Conservation (phyloP, 2,888 invertebrate species). For the Helobdella robusta region DNA sequence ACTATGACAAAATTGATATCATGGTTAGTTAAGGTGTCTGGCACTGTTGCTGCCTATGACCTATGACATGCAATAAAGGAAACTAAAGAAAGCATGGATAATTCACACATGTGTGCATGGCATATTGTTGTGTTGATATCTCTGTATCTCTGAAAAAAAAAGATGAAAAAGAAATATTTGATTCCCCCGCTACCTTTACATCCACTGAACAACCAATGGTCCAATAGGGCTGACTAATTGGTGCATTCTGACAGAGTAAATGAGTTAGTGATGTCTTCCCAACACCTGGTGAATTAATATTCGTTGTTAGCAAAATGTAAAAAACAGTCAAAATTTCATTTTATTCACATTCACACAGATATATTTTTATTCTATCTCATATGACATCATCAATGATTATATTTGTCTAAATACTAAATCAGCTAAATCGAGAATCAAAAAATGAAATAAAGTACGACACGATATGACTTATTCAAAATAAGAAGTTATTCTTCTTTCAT, state of each 20-base stretch:
- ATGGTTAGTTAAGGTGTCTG: background rate
- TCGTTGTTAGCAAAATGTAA: too few relatives aligned
- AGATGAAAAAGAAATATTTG: too few relatives aligned
- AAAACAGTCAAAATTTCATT: too few relatives aligned
- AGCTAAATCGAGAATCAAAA: too few relatives aligned
- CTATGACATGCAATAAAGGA: too few relatives aligned
- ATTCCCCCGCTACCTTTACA: constrained; percentile 60
- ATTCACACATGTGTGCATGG: background rate
- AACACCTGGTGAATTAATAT: constrained; percentile 59
- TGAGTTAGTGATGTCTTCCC: constrained; percentile 92
- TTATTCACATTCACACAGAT: too few relatives aligned
- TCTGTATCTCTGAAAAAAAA: background rate
- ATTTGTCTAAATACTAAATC: too few relatives aligned
- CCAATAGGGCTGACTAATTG: constrained; percentile 77
- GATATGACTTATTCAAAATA: too few relatives aligned
- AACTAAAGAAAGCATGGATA: too few relatives aligned
- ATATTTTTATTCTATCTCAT: background rate
- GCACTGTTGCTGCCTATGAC: background rate
- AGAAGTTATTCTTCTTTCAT: too few relatives aligned
- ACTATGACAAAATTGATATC: background rate
- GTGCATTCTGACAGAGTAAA: constrained; percentile 76
- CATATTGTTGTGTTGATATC: too few relatives aligned
- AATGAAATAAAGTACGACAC: too few relatives aligned
- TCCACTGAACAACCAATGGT: constrained; percentile 92
- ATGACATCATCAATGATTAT: background rate